Conservation (phyloP, 2,888 invertebrate species). For the Zygothrica quintamaculata region DNA sequence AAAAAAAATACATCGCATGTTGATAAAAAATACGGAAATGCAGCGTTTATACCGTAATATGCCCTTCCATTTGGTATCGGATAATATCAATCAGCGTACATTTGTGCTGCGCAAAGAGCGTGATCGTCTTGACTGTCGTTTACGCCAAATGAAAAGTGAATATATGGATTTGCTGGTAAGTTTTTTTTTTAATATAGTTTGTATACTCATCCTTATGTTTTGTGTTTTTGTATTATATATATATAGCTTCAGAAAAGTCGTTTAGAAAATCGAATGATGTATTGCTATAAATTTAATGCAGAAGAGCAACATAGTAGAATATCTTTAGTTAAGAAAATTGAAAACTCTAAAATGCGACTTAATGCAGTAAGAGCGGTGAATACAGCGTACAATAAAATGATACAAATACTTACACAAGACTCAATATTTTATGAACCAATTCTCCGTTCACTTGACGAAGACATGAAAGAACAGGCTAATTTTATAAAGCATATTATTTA, state of each 20-base stretch:
- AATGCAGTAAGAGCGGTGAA: constrained; percentile 81
- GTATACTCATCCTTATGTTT: too few species aligned
- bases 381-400: constrained; percentile 80
- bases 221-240: too few species aligned
- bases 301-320: constrained; percentile 76
- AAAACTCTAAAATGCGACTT: constrained; percentile 82
- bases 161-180: constrained; percentile 76
- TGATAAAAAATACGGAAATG: constrained; percentile 81
- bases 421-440: constrained; percentile 83
- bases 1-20: constrained; percentile 76
- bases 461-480: constrained; percentile 82
- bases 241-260: constrained; percentile 27
- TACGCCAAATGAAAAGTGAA: constrained; percentile 64
- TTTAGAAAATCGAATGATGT: constrained; percentile 80
- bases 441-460: constrained; percentile 80
- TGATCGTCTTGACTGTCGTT: constrained; percentile 75
- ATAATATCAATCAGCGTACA: constrained; percentile 83
- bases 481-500: constrained; percentile 82
- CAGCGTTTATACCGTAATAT: constrained; percentile 82
- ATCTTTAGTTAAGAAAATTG: constrained; percentile 77
- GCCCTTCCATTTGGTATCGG: constrained; percentile 80
- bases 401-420: constrained; percentile 80
- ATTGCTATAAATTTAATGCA: constrained; percentile 76
- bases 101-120: constrained; percentile 83
- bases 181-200: too few species aligned